phyloP scores from a whole-genome alignment of 2,888 invertebrate species.

The Dryobotodes eremita region DNA sequence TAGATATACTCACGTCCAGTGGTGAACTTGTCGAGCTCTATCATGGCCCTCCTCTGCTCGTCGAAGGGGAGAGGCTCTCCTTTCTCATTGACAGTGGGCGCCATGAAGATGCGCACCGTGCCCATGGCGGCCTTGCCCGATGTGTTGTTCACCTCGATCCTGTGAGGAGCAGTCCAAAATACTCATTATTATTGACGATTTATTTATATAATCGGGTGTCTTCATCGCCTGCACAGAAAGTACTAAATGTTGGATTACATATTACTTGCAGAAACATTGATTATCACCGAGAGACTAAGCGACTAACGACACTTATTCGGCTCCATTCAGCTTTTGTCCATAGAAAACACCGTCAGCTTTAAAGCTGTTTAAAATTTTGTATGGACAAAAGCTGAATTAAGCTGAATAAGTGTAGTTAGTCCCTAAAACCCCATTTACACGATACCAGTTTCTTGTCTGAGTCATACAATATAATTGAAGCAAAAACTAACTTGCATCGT shows the following conservation, averaged over 20 bases:
- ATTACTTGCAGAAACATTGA: not conserved
- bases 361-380: too few relatives aligned
- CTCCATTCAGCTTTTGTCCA: too few relatives aligned
- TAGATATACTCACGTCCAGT: constrained; percentile 73
- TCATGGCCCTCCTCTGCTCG: constrained; percentile 92
- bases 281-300: not conserved
- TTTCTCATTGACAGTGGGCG: constrained; percentile 92
- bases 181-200: not conserved
- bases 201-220: not conserved
- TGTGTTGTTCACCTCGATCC: constrained; percentile 91
- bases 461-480: too few relatives aligned
- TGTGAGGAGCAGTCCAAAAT: constrained; percentile 53
- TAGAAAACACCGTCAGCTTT: too few relatives aligned
- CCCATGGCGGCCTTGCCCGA: constrained; percentile 88
- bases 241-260: not conserved
- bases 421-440: too few relatives aligned
- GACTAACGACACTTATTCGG: too few relatives aligned
- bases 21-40: constrained; percentile 94
- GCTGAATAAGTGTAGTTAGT: too few relatives aligned
- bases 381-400: too few relatives aligned
- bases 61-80: constrained; percentile 59
- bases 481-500: too few relatives aligned
- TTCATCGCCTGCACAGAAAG: not conserved
- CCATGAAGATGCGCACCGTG: constrained; percentile 93
- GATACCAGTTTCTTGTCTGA: too few relatives aligned